phyloP scores from a whole-genome alignment of 2,113 vertebrate genomes.

The Diphyllodes magnificus region DNA sequence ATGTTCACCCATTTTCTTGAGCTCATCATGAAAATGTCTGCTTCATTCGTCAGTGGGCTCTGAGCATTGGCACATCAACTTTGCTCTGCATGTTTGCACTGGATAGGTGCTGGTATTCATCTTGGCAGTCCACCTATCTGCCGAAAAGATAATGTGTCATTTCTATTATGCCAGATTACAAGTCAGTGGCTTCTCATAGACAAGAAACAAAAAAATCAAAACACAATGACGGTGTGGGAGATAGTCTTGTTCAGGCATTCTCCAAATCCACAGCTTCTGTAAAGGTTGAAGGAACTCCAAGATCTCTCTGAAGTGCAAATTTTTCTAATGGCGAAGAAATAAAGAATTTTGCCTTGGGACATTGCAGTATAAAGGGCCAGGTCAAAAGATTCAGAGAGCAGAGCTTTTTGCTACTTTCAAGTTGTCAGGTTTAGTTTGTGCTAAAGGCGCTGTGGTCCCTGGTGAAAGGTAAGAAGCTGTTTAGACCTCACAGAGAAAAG shows the following conservation, averaged over 20 bases:
- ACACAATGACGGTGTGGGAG: accelerated
- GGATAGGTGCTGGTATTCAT: background rate
- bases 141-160: background rate
- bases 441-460: background rate
- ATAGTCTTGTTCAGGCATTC: background rate
- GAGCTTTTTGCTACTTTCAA: background rate
- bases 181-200: background rate
- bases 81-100: background rate
- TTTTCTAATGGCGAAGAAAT: background rate
- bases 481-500: background rate
- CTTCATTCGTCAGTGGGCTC: background rate
- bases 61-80: background rate
- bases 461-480: background rate
- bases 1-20: background rate
- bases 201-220: background rate
- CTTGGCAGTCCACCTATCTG: background rate
- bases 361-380: background rate
- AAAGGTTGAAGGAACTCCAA: background rate
- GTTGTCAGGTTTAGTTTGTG: background rate
- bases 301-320: background rate
- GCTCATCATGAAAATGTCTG: background rate
- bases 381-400: background rate
- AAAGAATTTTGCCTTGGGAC: background rate
- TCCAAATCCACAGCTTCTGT: background rate
- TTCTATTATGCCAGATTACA: background rate